Evolutionary conservation across 2,797 vertebrate genomes (phyloP), one percentile per base, ranked within the genome.

Genomic region (Centropyge bicolor): DNA sequence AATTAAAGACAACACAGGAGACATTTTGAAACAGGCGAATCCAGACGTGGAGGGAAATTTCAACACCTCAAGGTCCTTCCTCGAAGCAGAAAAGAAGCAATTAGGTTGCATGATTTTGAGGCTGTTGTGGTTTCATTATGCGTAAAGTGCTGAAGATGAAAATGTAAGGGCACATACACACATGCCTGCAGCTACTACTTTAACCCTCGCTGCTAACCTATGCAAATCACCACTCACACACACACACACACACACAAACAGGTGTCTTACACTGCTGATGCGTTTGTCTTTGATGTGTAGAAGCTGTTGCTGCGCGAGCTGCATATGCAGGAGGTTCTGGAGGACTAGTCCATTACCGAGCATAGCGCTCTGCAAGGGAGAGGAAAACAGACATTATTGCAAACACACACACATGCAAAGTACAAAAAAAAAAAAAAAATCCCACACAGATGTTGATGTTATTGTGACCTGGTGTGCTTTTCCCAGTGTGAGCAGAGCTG

Each of bases 401-500:
- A 54, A 40, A 62, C 43, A 19, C 24, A 72, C 51, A 38, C 9
- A 51, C 14, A 70, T 20, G 57, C 6, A 52, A 24, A 60, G 36
- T 35, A 19, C n/a, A 5, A 17, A 40, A 13, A 52, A 24, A 51
- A 40, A 40, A 11, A 31, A 16, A 17, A 46, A 17, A 57, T 20
- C 45, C 7, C 38, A 55, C 41, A 43, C 48, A 38, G 36, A 76
- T 22, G 65, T 24, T 20, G 46, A 24, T 49, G 38, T 24, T 24
- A 3, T 49, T 36, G n/a, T 76, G 78, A 99, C 98, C 97, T 98
- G 98, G 87, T 97, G 97, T 48, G 96, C 95, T 95, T 98, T 98
- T 89, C 96, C 97, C 89, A 99, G 67, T 64, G 97, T 97, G 77
- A 98, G 88, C 89, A 99, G 95, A 1, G 97, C 96, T 13, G 98